phyloP scores from a whole-genome alignment of 2,888 invertebrate species.

The Biston betularia region DNA sequence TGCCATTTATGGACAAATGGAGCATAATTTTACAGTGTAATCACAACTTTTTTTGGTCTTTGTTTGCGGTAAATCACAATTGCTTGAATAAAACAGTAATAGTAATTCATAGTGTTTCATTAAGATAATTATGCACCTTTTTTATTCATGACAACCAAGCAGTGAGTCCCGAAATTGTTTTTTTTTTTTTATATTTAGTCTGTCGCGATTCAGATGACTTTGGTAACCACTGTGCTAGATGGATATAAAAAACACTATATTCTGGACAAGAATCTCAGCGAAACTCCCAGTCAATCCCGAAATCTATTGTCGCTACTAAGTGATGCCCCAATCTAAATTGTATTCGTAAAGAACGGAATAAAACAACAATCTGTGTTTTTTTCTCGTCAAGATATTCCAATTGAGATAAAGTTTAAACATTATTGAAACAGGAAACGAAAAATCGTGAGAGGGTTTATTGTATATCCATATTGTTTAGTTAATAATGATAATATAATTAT shows the following conservation, averaged over 20 bases:
- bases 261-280: background rate
- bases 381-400: slow-evolving; percentile 51
- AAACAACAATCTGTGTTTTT: slow-evolving; percentile 33
- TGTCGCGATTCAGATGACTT: too few relatives aligned
- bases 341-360: slow-evolving; percentile 25
- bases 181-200: too few relatives aligned
- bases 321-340: slow-evolving; percentile 8
- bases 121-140: too few relatives aligned
- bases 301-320: slow-evolving; percentile 14
- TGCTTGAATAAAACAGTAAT: too few relatives aligned
- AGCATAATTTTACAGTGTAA: too few relatives aligned
- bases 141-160: too few relatives aligned
- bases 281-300: slow-evolving; percentile 5
- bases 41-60: too few relatives aligned
- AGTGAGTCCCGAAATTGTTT: too few relatives aligned
- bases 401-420: slow-evolving; percentile 55
- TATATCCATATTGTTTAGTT: slow-evolving; percentile 51
- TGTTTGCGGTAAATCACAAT: too few relatives aligned
- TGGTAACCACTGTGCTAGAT: too few relatives aligned
- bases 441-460: slow-evolving; percentile 63
- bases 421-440: slow-evolving; percentile 69
- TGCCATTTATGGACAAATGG: too few relatives aligned
- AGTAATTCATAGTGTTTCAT: too few relatives aligned
- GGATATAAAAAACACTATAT: background rate
- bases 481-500: slow-evolving; percentile 33